Evolutionary conservation across 1,140 invertebrate genomes (phyloP), one percentile per base, ranked within the genome.

Genomic region (Latrodectus geometricus): DNA sequence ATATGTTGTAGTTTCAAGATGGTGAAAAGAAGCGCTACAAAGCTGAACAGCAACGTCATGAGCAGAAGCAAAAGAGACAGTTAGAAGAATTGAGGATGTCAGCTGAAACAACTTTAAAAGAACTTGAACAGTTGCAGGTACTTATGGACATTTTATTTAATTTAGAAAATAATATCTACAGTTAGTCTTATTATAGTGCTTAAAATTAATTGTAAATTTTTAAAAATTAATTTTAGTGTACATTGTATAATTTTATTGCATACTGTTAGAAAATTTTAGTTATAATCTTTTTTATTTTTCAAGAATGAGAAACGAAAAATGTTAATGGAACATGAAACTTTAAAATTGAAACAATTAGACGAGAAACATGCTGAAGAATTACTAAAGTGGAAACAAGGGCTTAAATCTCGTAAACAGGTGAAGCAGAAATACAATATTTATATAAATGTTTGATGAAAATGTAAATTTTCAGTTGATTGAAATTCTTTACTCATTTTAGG

Each of bases 1-100:
- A 21, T 73, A 12, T 61, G n/a, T 56, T 52, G 92, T 89, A 94
- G 94, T 99, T 99, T 92, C 97, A 99, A 92, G 98, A 99, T 91
- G 97, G 97, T 90, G 98, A 99, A 91, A 99, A 99, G 92, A 97
- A 97, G 89, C 93, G 93, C n/a, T 98, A 98, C 90, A 95, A 96
- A 88, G 95, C 97, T 9, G 97, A 99, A 90, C 96, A 97, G 88
- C 94, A 96, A 89, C 93, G 98, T 74, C 96, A 99, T 89, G 97
- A 98, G 89, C 92, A 95, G 88, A 99, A 99, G 91, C 98, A 99
- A 91, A 94, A 95, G 87, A 94, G 96, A 72, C 97, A 98, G 89
- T 92, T 98, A 89, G 97, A 99, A 90, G 97, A 99, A 90, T 92
- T 99, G 17, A 93, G 96, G 84, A 96, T 96, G 5, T 94, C 95